phyloP scores from a whole-genome alignment of 2,888 invertebrate species.

The Hofmannophila pseudospretella region DNA sequence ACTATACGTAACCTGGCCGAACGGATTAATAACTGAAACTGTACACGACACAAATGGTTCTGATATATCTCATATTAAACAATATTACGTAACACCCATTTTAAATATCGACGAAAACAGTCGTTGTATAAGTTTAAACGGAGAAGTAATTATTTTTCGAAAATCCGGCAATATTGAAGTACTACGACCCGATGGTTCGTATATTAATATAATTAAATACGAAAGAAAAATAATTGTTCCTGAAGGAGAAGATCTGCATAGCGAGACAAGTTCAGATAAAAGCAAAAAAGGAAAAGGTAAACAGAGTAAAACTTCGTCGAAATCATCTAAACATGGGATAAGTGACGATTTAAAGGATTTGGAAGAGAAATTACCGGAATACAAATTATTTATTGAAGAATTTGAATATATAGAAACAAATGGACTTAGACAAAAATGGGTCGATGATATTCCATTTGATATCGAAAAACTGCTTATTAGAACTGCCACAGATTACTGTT shows the following conservation, averaged over 20 bases:
- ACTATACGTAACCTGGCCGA: slow-evolving; percentile 60
- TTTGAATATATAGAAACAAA: slow-evolving; percentile 50
- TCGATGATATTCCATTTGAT: slow-evolving; percentile 29
- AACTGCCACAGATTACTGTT: slow-evolving; percentile 60
- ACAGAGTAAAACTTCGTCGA: slow-evolving; percentile 33
- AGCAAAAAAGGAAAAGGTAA: slow-evolving; percentile 42
- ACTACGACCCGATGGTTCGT: slow-evolving; percentile 49
- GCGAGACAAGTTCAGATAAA: slow-evolving; percentile 38
- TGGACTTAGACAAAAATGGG: slow-evolving; percentile 51
- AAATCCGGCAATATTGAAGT: slow-evolving; percentile 45
- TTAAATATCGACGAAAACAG: slow-evolving; percentile 43
- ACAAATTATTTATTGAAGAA: slow-evolving; percentile 50
- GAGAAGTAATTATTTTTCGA: slow-evolving; percentile 62
- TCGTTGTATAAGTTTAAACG: slow-evolving; percentile 59
- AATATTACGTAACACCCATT: slow-evolving; percentile 33
- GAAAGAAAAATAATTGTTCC: slow-evolving; percentile 28
- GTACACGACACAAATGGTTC: slow-evolving; percentile 49
- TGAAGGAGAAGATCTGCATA: slow-evolving; percentile 25
- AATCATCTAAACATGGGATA: slow-evolving; percentile 32
- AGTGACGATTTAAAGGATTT: slow-evolving; percentile 23
- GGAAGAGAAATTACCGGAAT: slow-evolving; percentile 24
- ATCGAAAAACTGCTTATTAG: slow-evolving; percentile 53
- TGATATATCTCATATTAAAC: slow-evolving; percentile 57
- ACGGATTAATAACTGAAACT: slow-evolving; percentile 60
- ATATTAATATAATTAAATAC: slow-evolving; percentile 48